phyloP scores from a whole-genome alignment of 2,113 vertebrate species.

The Ellobius talpinus region DNA sequence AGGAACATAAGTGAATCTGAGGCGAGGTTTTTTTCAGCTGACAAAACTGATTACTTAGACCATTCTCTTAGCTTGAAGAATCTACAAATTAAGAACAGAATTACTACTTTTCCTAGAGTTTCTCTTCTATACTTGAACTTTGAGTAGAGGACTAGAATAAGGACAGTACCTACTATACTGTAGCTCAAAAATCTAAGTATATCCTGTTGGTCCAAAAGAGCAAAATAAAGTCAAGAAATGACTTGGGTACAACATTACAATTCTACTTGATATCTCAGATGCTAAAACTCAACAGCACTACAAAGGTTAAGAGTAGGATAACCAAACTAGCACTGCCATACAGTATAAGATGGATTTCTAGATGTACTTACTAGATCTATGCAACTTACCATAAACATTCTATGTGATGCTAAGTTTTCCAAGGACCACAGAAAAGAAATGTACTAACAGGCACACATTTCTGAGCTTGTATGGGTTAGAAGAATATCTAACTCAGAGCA shows the following conservation, averaged over 20 bases:
- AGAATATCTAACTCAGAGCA: background rate
- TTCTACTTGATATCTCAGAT: background rate
- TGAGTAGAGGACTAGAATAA: background rate
- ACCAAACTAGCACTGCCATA: background rate
- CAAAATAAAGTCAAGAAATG: conserved; percentile 45
- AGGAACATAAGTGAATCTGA: background rate
- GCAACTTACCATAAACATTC: background rate
- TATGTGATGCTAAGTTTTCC: background rate
- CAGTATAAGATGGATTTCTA: conserved; percentile 16
- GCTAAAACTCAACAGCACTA: background rate
- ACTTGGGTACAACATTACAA: background rate
- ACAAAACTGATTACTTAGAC: background rate
- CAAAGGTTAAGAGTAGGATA: conserved; percentile 2
- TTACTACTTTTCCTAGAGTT: background rate
- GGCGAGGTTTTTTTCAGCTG: background rate
- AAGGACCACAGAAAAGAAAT: conserved; percentile 22
- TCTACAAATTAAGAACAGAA: background rate
- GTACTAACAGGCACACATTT: background rate
- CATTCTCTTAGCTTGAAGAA: background rate
- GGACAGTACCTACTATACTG: background rate
- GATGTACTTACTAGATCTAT: background rate
- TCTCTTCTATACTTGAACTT: background rate
- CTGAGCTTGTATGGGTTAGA: background rate
- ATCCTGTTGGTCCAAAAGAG: background rate
- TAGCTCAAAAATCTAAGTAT: background rate